A percentile compares a stretch with the other conserved stretches of the same genome.
Conservation (phyloP, 2,888 invertebrate genomes). For the Xanthorhoe spadicearia region DNA sequence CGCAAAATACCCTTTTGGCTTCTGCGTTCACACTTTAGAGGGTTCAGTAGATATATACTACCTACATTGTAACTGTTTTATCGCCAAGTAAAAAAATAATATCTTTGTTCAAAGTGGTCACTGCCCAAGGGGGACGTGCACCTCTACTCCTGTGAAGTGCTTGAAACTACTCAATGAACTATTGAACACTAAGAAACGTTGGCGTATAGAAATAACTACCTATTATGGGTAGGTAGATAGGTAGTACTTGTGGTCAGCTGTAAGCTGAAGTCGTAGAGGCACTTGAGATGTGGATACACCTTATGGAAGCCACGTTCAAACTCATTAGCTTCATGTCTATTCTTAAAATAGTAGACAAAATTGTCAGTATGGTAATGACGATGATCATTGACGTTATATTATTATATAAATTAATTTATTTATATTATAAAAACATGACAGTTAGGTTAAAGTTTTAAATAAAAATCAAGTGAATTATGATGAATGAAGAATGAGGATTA, state of each 20-base stretch:
- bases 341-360: conserved; percentile 29
- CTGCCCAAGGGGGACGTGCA: too few species aligned
- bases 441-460: too few species aligned
- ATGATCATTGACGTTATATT: background rate
- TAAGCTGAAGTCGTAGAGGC: conserved; percentile 11
- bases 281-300: conserved; percentile 22
- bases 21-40: conserved; percentile 36
- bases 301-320: conserved; percentile 60
- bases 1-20: conserved; percentile 49
- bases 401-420: background rate
- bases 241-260: conserved; percentile 27
- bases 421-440: too few species aligned
- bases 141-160: too few species aligned
- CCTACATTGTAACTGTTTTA: background rate
- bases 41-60: conserved; percentile 23
- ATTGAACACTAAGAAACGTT: conserved; percentile 13
- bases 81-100: too few species aligned
- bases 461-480: too few species aligned
- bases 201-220: conserved; percentile 5
- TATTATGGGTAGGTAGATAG: too few species aligned
- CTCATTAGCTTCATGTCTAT: conserved; percentile 59
- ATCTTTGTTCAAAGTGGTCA: too few species aligned
- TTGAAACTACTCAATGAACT: too few species aligned
- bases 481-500: too few species aligned
- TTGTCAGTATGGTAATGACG: background rate